Evolutionary conservation across 2,113 vertebrate species (phyloP).

Genomic region (Carassius gibelio): DNA sequence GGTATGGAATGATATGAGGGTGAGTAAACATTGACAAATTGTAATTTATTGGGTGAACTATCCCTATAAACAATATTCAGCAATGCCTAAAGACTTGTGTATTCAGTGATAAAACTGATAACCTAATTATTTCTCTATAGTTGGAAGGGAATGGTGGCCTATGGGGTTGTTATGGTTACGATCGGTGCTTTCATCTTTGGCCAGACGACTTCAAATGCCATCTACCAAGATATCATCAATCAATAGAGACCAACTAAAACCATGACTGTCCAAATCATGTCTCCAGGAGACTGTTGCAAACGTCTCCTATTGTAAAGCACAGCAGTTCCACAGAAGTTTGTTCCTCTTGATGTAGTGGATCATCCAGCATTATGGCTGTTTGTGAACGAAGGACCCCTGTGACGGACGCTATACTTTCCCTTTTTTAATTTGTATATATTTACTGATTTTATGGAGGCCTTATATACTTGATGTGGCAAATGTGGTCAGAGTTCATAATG

Average conservation of each 20-base stretch:
- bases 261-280: neutral
- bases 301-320: neutral
- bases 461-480: conserved; percentile 17
- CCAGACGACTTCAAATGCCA: conserved; percentile 83
- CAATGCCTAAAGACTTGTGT: neutral
- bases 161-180: conserved; percentile 82
- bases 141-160: conserved; percentile 86
- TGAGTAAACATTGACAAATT: too few species aligned
- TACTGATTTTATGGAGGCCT: conserved; percentile 12
- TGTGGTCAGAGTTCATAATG: neutral
- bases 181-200: conserved; percentile 87
- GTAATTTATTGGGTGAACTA: too few species aligned
- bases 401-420: neutral
- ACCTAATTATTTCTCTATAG: conserved; percentile 68
- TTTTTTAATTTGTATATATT: neutral
- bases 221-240: conserved; percentile 67
- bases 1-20: too few species aligned
- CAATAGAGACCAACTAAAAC: neutral
- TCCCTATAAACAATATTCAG: neutral
- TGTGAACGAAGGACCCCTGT: neutral
- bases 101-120: neutral
- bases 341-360: conserved; percentile 31
- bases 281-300: neutral
- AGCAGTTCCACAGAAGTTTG: neutral
- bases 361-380: conserved; percentile 9